A percentile compares a stretch with the other conserved stretches of the same genome.
Conservation (phyloP, 2,888 invertebrate genomes). For the Enchytraeus crypticus region DNA sequence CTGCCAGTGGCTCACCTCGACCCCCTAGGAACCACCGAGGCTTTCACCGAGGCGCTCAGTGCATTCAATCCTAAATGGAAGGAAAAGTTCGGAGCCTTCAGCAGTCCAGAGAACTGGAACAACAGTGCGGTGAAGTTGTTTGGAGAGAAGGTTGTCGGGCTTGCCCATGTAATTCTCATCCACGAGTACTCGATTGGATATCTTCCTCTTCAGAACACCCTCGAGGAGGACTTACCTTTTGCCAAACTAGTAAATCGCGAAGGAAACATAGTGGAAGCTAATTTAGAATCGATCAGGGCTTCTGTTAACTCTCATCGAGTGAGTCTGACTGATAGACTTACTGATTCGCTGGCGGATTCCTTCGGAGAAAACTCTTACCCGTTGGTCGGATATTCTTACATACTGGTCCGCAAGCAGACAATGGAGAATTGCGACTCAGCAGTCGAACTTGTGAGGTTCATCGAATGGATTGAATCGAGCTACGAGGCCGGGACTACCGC, state of each 20-base stretch:
- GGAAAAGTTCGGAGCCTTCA: conserved; percentile 31
- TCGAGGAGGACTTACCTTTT: conserved; percentile 19
- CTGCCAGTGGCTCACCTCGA: conserved; percentile 33
- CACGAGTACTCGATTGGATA: conserved; percentile 33
- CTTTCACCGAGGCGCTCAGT: conserved; percentile 29
- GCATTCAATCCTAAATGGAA: conserved; percentile 34
- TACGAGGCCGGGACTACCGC: conserved; percentile 9
- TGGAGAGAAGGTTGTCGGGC: conserved; percentile 11
- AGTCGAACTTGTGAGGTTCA: conserved; percentile 32
- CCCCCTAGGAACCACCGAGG: conserved; percentile 39
- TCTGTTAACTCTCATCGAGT: conserved; percentile 10
- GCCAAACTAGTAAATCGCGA: conserved; percentile 30
- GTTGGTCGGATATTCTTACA: conserved; percentile 37
- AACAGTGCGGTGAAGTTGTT: neutral
- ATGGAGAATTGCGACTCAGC: conserved; percentile 32
- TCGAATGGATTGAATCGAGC: conserved; percentile 18
- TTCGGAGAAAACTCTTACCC: conserved; percentile 31
- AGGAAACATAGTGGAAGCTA: conserved; percentile 28
- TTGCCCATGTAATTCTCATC: conserved; percentile 20
- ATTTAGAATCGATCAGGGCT: too few species aligned
- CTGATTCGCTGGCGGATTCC: conserved; percentile 2
- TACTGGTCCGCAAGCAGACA: conserved; percentile 30
- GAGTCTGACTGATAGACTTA: neutral
- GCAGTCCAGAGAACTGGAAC: conserved; percentile 16
- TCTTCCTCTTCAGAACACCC: conserved; percentile 32